Conservation (phyloP, 2,797 vertebrate genomes). For the Tinamus major region DNA sequence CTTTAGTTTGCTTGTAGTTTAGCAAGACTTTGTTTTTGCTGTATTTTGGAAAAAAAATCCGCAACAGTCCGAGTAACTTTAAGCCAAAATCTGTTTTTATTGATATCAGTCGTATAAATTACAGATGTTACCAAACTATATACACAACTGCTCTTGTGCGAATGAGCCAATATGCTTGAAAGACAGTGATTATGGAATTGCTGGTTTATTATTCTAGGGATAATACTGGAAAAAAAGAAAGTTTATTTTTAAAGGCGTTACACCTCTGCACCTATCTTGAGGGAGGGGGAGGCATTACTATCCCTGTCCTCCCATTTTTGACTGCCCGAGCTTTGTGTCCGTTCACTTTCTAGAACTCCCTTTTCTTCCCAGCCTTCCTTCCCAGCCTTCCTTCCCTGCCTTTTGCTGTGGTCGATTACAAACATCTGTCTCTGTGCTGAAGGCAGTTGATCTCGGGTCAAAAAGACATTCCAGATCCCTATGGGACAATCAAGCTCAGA, state of each 20-base stretch:
- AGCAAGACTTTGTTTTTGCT: background rate
- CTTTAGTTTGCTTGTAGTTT: background rate
- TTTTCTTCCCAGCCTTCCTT: background rate
- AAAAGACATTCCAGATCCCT: background rate
- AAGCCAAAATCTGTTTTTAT: conserved; percentile 43
- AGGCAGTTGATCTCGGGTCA: background rate
- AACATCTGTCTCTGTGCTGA: background rate
- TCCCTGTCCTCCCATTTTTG: background rate
- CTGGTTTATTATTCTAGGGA: background rate
- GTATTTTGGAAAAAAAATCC: background rate
- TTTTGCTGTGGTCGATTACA: background rate
- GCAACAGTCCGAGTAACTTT: background rate
- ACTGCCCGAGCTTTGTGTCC: background rate
- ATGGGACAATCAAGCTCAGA: background rate
- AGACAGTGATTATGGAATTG: background rate
- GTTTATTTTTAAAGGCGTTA: background rate
- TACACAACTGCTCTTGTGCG: background rate
- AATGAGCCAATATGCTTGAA: background rate
- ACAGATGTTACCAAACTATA: conserved; percentile 21
- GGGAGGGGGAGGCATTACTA: background rate
- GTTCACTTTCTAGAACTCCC: background rate
- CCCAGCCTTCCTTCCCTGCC: background rate
- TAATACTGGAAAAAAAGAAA: background rate
- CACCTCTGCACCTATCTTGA: background rate
- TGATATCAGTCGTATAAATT: conserved; percentile 29